Evolutionary conservation across 2,888 invertebrate genomes (phyloP).

Genomic region (Noctua janthina): DNA sequence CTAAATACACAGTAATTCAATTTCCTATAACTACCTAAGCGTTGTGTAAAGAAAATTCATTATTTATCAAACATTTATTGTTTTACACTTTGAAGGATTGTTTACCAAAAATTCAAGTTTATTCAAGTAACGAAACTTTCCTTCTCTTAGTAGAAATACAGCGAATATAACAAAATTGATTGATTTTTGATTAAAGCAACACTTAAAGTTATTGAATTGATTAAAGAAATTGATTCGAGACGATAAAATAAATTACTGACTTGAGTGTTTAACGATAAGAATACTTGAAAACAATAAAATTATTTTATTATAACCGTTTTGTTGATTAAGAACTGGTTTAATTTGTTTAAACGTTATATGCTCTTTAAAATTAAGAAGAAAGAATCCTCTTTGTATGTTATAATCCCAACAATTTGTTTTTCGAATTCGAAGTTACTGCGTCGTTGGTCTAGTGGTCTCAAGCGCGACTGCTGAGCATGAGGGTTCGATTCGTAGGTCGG

Average conservation of each 20-base stretch:
- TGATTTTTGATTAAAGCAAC: conserved; percentile 53
- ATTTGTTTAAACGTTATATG: conserved; percentile 7
- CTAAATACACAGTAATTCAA: background rate
- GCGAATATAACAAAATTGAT: conserved; percentile 41
- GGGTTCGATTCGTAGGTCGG: too few relatives aligned
- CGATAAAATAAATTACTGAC: conserved; percentile 47
- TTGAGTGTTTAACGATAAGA: conserved; percentile 44
- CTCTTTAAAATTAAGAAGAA: background rate
- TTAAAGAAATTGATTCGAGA: conserved; percentile 50
- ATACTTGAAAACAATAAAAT: conserved; percentile 46
- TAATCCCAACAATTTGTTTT: background rate
- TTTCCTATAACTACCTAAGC: background rate
- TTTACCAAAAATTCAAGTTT: conserved; percentile 33
- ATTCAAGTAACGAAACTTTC: conserved; percentile 31
- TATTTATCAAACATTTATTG: conserved; percentile 9
- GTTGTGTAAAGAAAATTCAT: conserved; percentile 1
- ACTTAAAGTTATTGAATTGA: conserved; percentile 57
- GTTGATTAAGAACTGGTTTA: conserved; percentile 18
- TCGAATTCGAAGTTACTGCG: too few relatives aligned
- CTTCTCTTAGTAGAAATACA: conserved; percentile 27
- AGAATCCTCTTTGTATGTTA: background rate
- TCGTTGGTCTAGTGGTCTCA: too few relatives aligned
- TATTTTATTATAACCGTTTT: conserved; percentile 34
- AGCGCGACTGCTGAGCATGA: too few relatives aligned
- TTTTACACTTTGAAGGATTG: conserved; percentile 27